A percentile compares a stretch with the other conserved stretches of the same genome.
These are phyloP conservation scores for Oryzias dopingdopingensis DNA, from an alignment of 2,797 vertebrate genomes.

Conservation along the genomic window DNA sequence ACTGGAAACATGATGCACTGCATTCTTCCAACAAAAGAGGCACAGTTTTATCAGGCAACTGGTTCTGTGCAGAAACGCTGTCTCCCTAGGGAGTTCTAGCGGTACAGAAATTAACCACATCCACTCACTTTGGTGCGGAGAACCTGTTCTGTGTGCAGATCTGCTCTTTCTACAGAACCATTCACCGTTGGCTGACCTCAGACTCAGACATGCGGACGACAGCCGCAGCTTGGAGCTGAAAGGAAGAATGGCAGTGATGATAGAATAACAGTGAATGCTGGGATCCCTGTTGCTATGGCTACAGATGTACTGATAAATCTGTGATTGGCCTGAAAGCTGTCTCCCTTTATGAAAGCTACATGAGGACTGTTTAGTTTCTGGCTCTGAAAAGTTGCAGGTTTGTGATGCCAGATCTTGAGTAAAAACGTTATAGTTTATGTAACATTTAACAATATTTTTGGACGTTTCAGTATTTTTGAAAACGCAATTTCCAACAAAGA, in stretches of 20 bases:
- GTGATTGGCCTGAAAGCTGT: constrained; percentile 23
- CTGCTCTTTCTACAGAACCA: constrained; percentile 17
- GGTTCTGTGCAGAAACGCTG: constrained; percentile 42
- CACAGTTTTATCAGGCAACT: constrained; percentile 49
- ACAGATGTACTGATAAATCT: constrained; percentile 36
- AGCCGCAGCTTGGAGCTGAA: constrained; percentile 21
- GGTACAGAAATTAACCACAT: constrained; percentile 27
- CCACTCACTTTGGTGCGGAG: neutral
- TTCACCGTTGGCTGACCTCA: constrained; percentile 57
- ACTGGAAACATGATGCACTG: constrained; percentile 66
- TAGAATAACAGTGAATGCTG: constrained; percentile 49
- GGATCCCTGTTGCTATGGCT: constrained; percentile 37
- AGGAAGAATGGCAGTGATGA: constrained; percentile 48
- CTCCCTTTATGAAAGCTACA: constrained; percentile 19
- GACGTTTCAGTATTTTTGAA: neutral
- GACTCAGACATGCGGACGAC: constrained; percentile 26
- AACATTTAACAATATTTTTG: too few relatives aligned
- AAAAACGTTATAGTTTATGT: too few relatives aligned
- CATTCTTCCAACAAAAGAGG: constrained; percentile 58
- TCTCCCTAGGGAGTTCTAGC: constrained; percentile 30
- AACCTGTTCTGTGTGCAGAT: constrained; percentile 46
- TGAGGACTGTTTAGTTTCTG: neutral
- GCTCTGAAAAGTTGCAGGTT: neutral
- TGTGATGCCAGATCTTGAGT: neutral
- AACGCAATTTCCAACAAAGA: too few relatives aligned